Base-by-base conservation (phyloP, 2,797 vertebrate genomes). In the Pseudocheirus occidentalis region DNA sequence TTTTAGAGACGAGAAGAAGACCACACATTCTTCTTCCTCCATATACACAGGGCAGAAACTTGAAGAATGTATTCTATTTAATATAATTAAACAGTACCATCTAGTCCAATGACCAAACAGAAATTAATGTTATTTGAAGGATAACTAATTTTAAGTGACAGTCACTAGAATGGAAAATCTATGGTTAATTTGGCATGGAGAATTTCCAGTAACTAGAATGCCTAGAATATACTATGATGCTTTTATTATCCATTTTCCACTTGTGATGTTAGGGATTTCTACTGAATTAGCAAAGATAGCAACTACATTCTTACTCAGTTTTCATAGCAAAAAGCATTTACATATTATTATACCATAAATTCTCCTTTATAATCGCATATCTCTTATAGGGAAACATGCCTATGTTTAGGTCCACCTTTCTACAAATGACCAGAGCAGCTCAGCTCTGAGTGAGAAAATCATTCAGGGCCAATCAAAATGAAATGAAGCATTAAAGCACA, bases 141-240 rank as follows among this genome's bases (percentile, higher is more conserved):
- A 95, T 50, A 96, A 97, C 95, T 96, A 95, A 98, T 98, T 98
- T 97, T 97, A 94, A 96, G 90, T 94, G 97, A 97, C 97, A 97
- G 40, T 92, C 89, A 97, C 94, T 92, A 58, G 94, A 93, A 94
- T 94, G 92, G 90, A 96, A 97, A 97, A 97, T 73, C 92, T 52
- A 97, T 59, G 31, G 95, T 97, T 97, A 62, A 92, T 93, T 98
- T 97, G 96, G 92, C 96, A 62, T 95, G 91, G 91, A 90, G 90
- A 97, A 95, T 93, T 96, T 3, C 21, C 91, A 56, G 46, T 95
- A 94, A 92, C 54, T 91, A 90, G 21, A 94, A 94, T 40, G 91
- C 55, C 92, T 95, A 94, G 95, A 66, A 95, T 95, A 87, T 27
- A 11, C 73, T 92, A 94, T 34, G 96, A 29, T 27, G 46, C 90